Evolutionary conservation across 1,140 invertebrate genomes (phyloP).

Genomic region (Ladona fulva): DNA sequence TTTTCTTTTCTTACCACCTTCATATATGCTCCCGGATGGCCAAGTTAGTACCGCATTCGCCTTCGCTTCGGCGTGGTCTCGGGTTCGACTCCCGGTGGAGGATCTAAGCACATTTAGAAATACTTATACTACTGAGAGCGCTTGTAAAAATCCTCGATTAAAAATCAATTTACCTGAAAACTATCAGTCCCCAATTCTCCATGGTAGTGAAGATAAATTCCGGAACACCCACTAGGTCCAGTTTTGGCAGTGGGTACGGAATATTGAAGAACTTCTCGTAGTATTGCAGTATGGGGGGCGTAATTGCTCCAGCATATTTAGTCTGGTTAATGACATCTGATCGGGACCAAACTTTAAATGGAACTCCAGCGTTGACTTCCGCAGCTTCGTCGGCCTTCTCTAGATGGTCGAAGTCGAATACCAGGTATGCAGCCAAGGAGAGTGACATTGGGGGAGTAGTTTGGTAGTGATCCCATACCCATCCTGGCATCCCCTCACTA

Average conservation of each 20-base stretch:
- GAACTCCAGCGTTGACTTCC: neutral
- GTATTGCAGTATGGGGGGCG: constrained; percentile 34
- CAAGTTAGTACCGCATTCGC: no score
- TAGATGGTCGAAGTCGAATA: constrained; percentile 37
- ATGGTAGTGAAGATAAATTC: constrained; percentile 49
- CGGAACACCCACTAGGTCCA: constrained; percentile 42
- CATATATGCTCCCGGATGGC: no score
- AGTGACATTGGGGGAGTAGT: constrained; percentile 43
- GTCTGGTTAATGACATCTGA: constrained; percentile 45
- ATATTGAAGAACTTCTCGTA: constrained; percentile 26
- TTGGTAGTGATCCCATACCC: constrained; percentile 33
- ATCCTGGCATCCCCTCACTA: constrained; percentile 25
- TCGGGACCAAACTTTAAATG: constrained; percentile 41
- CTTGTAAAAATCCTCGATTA: no score
- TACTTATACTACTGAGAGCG: no score
- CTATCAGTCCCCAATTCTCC: constrained; percentile 41
- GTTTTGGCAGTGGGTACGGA: constrained; percentile 28
- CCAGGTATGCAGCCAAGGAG: constrained; percentile 44
- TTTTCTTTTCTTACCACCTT: no score
- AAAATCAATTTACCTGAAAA: constrained; percentile 22
- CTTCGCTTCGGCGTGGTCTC: no score
- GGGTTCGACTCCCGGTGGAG: no score
- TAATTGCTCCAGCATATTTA: constrained; percentile 41
- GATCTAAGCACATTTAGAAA: no score
- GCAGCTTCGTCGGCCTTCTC: neutral